These are phyloP conservation scores for Poeciliopsis infans DNA, from an alignment of 2,797 vertebrate species.

Conservation along the genomic window DNA sequence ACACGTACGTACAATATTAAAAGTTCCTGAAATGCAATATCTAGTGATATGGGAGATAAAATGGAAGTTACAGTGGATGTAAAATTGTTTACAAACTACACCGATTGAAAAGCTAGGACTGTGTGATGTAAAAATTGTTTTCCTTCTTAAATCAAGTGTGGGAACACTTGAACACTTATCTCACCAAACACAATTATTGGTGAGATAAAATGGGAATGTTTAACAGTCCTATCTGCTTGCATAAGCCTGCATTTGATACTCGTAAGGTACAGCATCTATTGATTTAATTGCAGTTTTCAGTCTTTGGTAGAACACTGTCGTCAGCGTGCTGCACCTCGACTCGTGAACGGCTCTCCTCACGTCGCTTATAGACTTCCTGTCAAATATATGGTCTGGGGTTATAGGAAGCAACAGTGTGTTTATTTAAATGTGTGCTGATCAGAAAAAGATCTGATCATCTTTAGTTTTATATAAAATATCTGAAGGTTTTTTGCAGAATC, in stretches of 20 bases:
- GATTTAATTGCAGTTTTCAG: neutral
- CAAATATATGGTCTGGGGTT: neutral
- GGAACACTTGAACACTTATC: neutral
- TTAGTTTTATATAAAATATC: neutral
- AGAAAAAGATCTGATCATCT: neutral
- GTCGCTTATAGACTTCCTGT: neutral
- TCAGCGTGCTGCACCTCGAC: neutral
- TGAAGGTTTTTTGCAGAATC: neutral
- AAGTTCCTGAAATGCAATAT: neutral
- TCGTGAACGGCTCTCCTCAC: neutral
- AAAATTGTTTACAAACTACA: neutral
- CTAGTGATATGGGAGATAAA: neutral
- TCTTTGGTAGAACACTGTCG: neutral
- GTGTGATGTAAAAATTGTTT: neutral
- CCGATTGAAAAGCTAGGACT: neutral
- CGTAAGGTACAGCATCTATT: neutral
- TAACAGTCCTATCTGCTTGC: neutral
- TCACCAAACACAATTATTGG: neutral
- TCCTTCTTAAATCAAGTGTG: neutral
- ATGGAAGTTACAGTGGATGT: neutral
- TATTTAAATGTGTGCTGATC: neutral
- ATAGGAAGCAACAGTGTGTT: neutral
- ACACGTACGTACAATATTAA: constrained; percentile 81
- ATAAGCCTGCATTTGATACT: neutral
- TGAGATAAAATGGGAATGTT: neutral